Evolutionary conservation across 2,113 vertebrate genomes (phyloP).

Genomic region (Stictonetta naevosa): DNA sequence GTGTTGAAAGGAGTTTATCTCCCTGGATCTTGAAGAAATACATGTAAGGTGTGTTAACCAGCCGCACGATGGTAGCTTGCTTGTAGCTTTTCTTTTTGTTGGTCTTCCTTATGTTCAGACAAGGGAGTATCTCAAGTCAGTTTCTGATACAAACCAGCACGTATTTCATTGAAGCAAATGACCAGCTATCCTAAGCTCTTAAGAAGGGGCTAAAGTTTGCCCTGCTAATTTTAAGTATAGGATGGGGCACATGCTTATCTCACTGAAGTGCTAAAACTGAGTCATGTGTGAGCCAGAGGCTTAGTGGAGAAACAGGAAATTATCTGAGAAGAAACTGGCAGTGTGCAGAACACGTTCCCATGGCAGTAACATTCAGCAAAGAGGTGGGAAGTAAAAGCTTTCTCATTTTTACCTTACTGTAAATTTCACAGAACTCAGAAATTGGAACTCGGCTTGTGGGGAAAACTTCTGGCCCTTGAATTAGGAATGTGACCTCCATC

Average conservation of each 20-base stretch:
- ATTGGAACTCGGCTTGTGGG: neutral
- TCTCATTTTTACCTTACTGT: conserved; percentile 61
- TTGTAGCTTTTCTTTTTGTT: neutral
- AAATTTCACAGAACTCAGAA: neutral
- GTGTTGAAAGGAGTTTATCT: neutral
- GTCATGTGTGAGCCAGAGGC: conserved; percentile 65
- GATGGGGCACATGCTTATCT: conserved; percentile 47
- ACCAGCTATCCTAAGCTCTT: neutral
- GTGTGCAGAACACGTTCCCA: conserved; percentile 48
- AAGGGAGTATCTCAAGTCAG: neutral
- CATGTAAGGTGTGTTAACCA: neutral
- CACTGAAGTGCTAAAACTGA: conserved; percentile 51
- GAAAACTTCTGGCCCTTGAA: conserved; percentile 3
- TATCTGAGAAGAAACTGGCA: conserved; percentile 40
- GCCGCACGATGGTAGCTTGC: neutral
- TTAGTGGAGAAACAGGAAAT: conserved; percentile 56
- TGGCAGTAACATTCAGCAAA: conserved; percentile 58
- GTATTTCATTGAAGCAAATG: neutral
- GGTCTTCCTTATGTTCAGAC: neutral
- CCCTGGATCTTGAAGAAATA: neutral
- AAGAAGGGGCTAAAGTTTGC: neutral
- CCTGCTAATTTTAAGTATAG: conserved; percentile 53
- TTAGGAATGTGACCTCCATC: neutral
- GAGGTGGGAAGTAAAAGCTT: conserved; percentile 57
- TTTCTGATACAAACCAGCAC: neutral